phyloP scores from a whole-genome alignment of 1,140 invertebrate species.

The Muscidifurax raptorellus region DNA sequence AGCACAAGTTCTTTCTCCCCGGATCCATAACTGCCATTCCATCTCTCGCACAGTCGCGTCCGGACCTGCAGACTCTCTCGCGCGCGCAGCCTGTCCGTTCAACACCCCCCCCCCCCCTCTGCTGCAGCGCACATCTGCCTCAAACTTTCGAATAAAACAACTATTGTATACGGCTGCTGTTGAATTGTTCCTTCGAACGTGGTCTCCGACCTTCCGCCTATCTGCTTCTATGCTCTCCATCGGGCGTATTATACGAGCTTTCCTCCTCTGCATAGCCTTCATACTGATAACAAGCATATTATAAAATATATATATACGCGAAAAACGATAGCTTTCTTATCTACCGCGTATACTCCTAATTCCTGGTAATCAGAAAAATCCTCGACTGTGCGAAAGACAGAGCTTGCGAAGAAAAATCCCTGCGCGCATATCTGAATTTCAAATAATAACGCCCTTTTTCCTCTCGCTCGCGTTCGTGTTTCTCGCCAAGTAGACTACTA shows the following conservation, averaged over 20 bases:
- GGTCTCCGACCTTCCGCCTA: neutral
- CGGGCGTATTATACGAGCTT: neutral
- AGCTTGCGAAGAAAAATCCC: neutral
- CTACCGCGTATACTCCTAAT: neutral
- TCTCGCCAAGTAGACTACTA: conserved; percentile 29
- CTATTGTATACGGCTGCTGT: conserved; percentile 59
- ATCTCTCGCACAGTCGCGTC: neutral
- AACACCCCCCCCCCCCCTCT: neutral
- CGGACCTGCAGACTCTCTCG: neutral
- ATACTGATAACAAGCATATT: neutral
- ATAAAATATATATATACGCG: no score
- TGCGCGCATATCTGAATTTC: neutral
- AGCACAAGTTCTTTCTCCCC: neutral
- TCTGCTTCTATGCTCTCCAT: neutral
- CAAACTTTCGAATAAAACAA: conserved; percentile 64
- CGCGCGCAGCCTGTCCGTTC: neutral
- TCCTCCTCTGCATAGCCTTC: no score
- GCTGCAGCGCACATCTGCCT: conserved; percentile 11
- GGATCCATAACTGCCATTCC: neutral
- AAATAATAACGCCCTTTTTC: conserved; percentile 9
- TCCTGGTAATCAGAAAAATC: neutral
- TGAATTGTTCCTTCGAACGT: conserved; percentile 7
- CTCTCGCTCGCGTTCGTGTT: conserved; percentile 1
- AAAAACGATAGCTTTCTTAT: no score
- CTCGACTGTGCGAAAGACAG: neutral